Evolutionary conservation across 1,140 invertebrate species (phyloP), one percentile per base, ranked within the genome.

Genomic region (Sarcophaga bullata): DNA sequence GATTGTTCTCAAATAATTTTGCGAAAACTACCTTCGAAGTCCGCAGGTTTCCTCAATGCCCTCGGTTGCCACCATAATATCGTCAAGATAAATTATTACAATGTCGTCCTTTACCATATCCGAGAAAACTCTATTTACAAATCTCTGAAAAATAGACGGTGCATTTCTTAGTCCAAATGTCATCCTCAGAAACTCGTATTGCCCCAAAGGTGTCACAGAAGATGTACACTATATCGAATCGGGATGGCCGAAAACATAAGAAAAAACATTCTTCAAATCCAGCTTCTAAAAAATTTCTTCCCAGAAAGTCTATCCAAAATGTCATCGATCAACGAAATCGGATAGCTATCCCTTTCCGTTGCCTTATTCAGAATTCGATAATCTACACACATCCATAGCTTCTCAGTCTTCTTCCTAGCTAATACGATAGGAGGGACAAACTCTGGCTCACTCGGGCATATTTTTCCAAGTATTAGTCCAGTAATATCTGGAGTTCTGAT

Each of bases 121-220:
- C 11, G 46, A 37, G 15, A 76, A 50, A 15, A 49, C 48, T 72
- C 8, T 50, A 37, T 48, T 48, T 49, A 76, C 37, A 49, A 48
- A 81, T 7, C 88, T 46, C 82, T 91, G 88, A 81, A 88, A 91
- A 0, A 86, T 83, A 0, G 84, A 84, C 9, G 90, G 88, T 10
- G 86, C 88, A 73, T 87, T 89, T 8, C 82, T 85, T 0, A 91
- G 72, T 8, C 52, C 80, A 15, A 80, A 58, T 25, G 80, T 52
- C 80, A 58, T 80, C 10, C 80, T 49, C 8, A 58, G 3, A 50
- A 52, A 81, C 17, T 81, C 62, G 3, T 48, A 73, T 73, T 73
- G 62, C 15, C 80, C 62, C 46, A 81, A 50, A 3, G 62, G 80
- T 9, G 68, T 81, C 3, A 47, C 25, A 9, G 73, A 81, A 49